Conservation (phyloP, 2,113 vertebrate genomes). For the Cephalophus harveyi region DNA sequence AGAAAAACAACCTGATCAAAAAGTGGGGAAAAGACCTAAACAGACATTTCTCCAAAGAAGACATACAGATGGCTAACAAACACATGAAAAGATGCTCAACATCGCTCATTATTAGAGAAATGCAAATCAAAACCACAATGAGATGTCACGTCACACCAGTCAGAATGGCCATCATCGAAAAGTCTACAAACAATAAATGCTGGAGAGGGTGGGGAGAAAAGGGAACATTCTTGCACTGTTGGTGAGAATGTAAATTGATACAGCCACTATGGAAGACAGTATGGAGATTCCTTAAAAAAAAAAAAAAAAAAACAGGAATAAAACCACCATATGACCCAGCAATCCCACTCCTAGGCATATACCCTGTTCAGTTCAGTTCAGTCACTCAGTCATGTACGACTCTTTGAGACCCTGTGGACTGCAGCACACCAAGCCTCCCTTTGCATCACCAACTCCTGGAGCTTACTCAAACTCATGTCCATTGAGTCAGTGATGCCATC, state of each 20-base stretch:
- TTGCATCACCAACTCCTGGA: background rate
- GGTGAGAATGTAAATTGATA: background rate
- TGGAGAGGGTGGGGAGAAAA: background rate
- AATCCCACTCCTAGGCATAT: background rate
- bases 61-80: background rate
- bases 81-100: background rate
- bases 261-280: background rate
- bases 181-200: background rate
- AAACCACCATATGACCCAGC: background rate
- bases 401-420: background rate
- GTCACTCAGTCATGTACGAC: background rate
- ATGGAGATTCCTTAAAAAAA: background rate
- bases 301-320: no score
- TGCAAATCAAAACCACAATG: background rate
- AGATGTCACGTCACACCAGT: background rate
- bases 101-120: background rate
- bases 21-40: no score
- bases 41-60: background rate
- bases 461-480: background rate
- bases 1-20: no score
- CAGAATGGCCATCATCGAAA: background rate
- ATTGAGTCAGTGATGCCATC: background rate
- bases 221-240: background rate
- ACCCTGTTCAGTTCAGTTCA: background rate
- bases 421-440: background rate